Evolutionary conservation across 2,888 invertebrate genomes (phyloP).

Genomic region (Caenorhabditis imperialis): DNA sequence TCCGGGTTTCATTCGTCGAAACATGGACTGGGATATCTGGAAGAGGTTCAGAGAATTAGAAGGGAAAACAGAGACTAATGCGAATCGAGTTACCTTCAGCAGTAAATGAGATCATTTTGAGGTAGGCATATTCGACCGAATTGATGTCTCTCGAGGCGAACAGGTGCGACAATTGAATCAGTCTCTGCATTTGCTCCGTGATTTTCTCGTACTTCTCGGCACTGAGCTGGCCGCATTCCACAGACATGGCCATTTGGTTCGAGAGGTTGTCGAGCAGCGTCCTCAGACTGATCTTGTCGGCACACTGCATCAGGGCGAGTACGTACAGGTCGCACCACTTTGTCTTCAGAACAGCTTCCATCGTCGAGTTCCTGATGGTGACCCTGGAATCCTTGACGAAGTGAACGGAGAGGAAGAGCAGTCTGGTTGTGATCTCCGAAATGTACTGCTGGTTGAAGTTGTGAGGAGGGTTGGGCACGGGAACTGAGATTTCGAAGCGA

Average conservation of each 20-base stretch:
- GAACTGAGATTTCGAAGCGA: conserved; percentile 86
- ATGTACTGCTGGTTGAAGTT: conserved; percentile 93
- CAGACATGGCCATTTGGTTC: conserved; percentile 86
- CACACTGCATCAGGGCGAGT: conserved; percentile 90
- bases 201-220: conserved; percentile 73
- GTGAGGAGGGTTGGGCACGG: conserved; percentile 85
- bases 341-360: conserved; percentile 87
- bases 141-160: conserved; percentile 65
- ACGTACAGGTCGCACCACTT: conserved; percentile 95
- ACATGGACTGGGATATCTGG: conserved; percentile 81
- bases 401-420: conserved; percentile 90
- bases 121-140: conserved; percentile 74
- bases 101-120: conserved; percentile 77
- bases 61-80: not conserved
- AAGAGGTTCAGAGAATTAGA: not conserved
- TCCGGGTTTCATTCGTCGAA: conserved; percentile 81
- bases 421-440: conserved; percentile 91
- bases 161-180: conserved; percentile 52
- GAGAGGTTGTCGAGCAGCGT: conserved; percentile 87
- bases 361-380: conserved; percentile 84
- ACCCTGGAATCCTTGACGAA: conserved; percentile 85
- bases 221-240: conserved; percentile 80
- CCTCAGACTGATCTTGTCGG: conserved; percentile 82
- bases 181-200: conserved; percentile 53
- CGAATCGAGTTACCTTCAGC: conserved; percentile 61